Evolutionary conservation across 2,113 vertebrate genomes (phyloP).

Genomic region (Channa argus): DNA sequence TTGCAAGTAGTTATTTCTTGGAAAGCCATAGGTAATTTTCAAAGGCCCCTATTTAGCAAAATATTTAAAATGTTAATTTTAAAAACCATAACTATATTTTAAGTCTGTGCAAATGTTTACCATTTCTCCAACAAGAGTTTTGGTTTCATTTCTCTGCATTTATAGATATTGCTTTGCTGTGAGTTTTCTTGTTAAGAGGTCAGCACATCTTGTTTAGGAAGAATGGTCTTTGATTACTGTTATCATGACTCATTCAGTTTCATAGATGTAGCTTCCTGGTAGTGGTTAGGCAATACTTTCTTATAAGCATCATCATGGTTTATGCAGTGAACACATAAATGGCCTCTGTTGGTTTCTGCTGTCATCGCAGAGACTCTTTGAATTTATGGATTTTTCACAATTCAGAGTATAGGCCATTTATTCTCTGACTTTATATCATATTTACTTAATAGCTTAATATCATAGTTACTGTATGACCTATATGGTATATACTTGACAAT

Average conservation of each 20-base stretch:
- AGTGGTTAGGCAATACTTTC: slow-evolving; percentile 22
- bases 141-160: background rate
- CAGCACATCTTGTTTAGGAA: slow-evolving; percentile 18
- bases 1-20: background rate
- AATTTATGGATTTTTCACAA: slow-evolving; percentile 5
- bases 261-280: slow-evolving; percentile 17
- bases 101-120: background rate
- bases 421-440: no score
- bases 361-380: background rate
- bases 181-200: background rate
- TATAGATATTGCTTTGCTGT: slow-evolving; percentile 3
- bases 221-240: slow-evolving; percentile 30
- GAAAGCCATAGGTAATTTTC: background rate
- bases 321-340: background rate
- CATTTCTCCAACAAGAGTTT: background rate
- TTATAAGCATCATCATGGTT: slow-evolving; percentile 22
- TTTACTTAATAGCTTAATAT: background rate
- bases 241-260: slow-evolving; percentile 45
- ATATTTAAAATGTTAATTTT: background rate
- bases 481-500: background rate
- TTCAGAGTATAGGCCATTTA: background rate
- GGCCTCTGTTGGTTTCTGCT: background rate
- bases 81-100: background rate
- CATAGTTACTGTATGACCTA: background rate
- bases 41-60: background rate